Percentiles rank a stretch among this genome's conserved stretches.
These are phyloP conservation scores for Colaptes auratus DNA, from an alignment of 2,113 vertebrate species.

Conservation along the genomic window DNA sequence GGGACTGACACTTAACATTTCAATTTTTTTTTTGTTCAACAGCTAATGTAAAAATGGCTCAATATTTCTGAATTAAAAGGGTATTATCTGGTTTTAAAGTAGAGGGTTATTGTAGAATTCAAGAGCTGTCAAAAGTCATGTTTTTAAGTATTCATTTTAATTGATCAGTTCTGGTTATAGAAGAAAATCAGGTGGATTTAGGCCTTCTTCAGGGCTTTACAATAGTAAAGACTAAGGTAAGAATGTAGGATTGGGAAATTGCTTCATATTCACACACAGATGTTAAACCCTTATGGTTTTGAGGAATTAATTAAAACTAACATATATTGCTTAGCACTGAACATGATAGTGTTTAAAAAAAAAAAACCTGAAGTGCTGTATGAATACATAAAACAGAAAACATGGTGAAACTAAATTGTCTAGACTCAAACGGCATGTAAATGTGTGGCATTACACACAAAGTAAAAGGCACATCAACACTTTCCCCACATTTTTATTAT, in stretches of 20 bases:
- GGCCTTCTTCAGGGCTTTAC: background rate
- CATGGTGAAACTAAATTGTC: background rate
- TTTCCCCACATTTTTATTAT: background rate
- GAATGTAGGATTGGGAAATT: background rate
- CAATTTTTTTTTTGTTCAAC: background rate
- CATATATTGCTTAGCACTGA: background rate
- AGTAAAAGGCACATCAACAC: background rate
- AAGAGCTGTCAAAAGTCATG: background rate
- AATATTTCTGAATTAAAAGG: background rate
- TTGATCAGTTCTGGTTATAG: background rate
- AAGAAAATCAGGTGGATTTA: background rate
- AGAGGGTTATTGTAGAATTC: background rate
- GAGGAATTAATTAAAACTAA: background rate
- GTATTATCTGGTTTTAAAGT: background rate
- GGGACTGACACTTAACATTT: background rate
- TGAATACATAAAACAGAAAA: background rate
- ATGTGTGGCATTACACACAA: background rate
- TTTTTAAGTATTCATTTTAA: background rate
- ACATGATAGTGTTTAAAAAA: background rate
- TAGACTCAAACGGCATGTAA: background rate
- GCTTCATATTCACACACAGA: background rate
- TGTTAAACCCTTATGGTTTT: background rate
- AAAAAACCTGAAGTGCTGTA: background rate
- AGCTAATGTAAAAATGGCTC: background rate
- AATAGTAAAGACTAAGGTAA: background rate